Evolutionary conservation across 2,888 invertebrate species (phyloP).

Genomic region (Dilophus febrilis): DNA sequence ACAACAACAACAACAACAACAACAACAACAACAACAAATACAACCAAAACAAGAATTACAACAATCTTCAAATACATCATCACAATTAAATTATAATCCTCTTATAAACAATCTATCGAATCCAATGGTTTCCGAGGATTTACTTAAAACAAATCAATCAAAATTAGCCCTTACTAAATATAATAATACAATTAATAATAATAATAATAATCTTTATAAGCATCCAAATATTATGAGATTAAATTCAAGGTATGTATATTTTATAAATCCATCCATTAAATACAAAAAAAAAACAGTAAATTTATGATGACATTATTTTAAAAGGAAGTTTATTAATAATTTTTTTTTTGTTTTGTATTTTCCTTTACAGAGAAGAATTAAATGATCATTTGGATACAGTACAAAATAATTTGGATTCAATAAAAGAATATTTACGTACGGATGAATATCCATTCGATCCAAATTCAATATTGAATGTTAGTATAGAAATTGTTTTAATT

Average conservation of each 20-base stretch:
- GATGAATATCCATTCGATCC: slow-evolving; percentile 52
- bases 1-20: no score
- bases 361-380: slow-evolving; percentile 64
- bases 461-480: slow-evolving; percentile 61
- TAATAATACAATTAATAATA: neutral
- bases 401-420: slow-evolving; percentile 62
- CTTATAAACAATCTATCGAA: neutral
- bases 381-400: slow-evolving; percentile 60
- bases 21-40: neutral
- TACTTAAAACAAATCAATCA: neutral
- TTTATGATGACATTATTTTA: no score
- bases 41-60: no score
- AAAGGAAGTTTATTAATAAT: no score
- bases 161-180: slow-evolving; percentile 16
- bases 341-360: no score
- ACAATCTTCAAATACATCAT: no score
- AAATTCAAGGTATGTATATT: slow-evolving; percentile 19
- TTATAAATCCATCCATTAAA: no score
- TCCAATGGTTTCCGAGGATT: neutral
- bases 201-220: slow-evolving; percentile 17
- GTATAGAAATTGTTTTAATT: slow-evolving; percentile 19
- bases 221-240: slow-evolving; percentile 17
- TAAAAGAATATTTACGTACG: slow-evolving; percentile 58
- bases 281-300: no score
- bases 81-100: neutral